Evolutionary conservation across 2,113 vertebrate species (phyloP), one percentile per base, ranked within the genome.

Genomic region (Oryzias melastigma): DNA sequence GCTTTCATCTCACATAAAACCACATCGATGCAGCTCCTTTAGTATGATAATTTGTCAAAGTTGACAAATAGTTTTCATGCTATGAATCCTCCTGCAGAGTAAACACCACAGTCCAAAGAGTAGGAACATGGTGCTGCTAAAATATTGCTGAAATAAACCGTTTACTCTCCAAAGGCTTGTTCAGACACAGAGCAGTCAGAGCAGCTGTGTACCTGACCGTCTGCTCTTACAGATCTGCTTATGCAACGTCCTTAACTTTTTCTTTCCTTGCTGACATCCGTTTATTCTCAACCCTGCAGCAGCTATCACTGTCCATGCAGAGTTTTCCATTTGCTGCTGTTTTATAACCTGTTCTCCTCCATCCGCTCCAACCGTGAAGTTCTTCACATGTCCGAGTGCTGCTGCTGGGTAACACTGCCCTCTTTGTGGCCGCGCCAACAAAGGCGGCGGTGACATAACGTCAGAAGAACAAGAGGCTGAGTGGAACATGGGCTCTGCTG

Each of bases 351-450:
- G 47, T 2, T 25, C n/a, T 56, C n/a, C 40, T 14, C 35, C 58
- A 14, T 52, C 54, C 56, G 22, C 20, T 73, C 52, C 41, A 19
- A 22, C 58, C 46, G 46, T 12, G 63, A 70, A 55, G 16, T 75
- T 69, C 18, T 56, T 53, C 52, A 69, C 63, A 52, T 66, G 74
- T 82, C 74, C 65, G 61, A 80, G 71, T 47, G 20, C 51, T 49
- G 62, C 82, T n/a, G 51, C 40, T n/a, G 62, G 35, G 61, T 51
- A 64, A 92, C 91, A 91, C 85, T 87, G 87, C 44, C 58, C 48
- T 87, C 88, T 89, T 91, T 91, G 90, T 92, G 55, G 54, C 59
- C 61, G 15, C 42, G 5, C 53, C 29, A 67, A 92, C 91, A 90
- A 92, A 91, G 85, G 75, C 73, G 15, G 52, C n/a, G 50, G 50